These are phyloP conservation scores for Loriculus beryllinus DNA, from an alignment of 2,797 vertebrate species.

Conservation along the genomic window DNA sequence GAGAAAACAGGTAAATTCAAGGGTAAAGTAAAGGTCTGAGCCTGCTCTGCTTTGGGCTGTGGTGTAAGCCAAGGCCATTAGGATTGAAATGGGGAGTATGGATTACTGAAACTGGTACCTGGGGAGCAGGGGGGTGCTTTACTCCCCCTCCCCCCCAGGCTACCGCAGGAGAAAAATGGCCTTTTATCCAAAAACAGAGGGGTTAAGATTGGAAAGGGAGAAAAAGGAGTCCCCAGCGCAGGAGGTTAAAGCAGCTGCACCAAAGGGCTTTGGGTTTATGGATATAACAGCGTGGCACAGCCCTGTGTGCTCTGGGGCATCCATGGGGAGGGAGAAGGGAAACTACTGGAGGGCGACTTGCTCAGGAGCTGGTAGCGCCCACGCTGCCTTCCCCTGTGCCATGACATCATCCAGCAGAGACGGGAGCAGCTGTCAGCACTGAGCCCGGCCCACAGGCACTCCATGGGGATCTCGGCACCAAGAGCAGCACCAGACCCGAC, in stretches of 20 bases:
- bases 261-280: background rate
- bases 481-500: background rate
- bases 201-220: fast-evolving
- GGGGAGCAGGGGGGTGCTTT: background rate
- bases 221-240: fast-evolving
- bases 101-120: too few species aligned
- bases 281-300: background rate
- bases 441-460: background rate
- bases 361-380: background rate
- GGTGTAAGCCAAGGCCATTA: fast-evolving
- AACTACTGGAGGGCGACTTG: conserved; percentile 26
- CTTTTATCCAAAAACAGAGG: fast-evolving
- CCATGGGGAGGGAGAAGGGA: background rate
- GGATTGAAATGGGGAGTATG: fast-evolving
- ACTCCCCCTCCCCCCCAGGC: fast-evolving
- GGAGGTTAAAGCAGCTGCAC: background rate
- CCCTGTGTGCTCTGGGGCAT: background rate
- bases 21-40: fast-evolving
- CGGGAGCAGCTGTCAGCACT: background rate
- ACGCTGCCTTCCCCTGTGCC: conserved; percentile 3
- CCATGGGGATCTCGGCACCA: background rate
- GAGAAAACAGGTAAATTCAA: fast-evolving
- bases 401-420: conserved; percentile 54
- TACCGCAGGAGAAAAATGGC: fast-evolving
- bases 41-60: background rate